phyloP scores from a whole-genome alignment of 2,797 vertebrate species.

The Heliangelus exortis region DNA sequence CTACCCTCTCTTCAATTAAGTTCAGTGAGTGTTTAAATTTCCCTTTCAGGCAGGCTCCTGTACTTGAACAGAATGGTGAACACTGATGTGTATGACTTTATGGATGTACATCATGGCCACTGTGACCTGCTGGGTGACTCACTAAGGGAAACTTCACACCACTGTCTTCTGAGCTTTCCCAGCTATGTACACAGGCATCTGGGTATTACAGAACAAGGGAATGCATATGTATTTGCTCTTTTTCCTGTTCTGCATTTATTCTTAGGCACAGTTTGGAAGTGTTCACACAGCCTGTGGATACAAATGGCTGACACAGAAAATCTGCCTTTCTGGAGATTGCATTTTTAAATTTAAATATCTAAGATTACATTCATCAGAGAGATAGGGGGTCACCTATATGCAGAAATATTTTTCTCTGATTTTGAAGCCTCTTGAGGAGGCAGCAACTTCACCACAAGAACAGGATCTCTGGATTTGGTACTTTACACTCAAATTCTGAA shows the following conservation, averaged over 20 bases:
- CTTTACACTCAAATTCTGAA: neutral
- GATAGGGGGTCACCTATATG: neutral
- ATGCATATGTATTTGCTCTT: neutral
- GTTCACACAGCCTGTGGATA: neutral
- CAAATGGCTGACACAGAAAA: neutral
- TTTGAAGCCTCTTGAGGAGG: neutral
- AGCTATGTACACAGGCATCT: neutral
- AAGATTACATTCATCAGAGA: neutral
- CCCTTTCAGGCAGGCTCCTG: neutral
- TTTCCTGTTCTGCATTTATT: neutral
- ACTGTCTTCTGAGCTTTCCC: neutral
- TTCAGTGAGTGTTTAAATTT: neutral
- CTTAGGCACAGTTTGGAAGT: neutral
- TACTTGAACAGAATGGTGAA: neutral
- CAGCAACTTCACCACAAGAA: neutral
- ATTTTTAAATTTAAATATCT: neutral
- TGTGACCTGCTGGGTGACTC: neutral
- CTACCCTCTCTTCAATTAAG: neutral
- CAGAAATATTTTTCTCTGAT: neutral
- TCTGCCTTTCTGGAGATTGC: accelerated
- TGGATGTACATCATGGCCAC: accelerated
- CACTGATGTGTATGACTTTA: neutral
- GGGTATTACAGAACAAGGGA: neutral
- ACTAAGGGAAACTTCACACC: neutral
- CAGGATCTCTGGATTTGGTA: neutral